phyloP scores from a whole-genome alignment of 1,140 invertebrate species.

The Pseudomyrmex dendroicus region DNA sequence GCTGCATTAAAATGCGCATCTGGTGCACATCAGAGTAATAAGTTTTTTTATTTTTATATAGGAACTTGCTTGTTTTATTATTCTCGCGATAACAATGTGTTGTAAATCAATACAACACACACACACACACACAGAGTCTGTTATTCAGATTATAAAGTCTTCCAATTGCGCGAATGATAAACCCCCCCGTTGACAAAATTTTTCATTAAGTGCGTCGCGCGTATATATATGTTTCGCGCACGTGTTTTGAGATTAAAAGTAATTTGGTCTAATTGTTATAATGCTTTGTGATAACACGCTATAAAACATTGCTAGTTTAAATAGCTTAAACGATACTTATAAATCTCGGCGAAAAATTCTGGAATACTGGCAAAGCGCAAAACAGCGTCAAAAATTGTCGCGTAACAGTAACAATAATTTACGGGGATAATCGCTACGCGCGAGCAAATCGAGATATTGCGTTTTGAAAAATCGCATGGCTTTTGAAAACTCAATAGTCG shows the following conservation, averaged over 20 bases:
- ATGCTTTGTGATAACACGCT: neutral
- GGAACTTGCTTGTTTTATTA: neutral
- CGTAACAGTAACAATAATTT: constrained; percentile 61
- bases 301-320: constrained; percentile 7
- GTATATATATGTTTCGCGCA: neutral
- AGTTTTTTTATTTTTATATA: neutral
- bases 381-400: constrained; percentile 50
- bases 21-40: neutral
- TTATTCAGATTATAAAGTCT: no score
- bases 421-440: constrained; percentile 59
- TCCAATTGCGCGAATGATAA: no score
- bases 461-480: constrained; percentile 57
- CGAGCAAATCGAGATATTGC: constrained; percentile 60
- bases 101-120: neutral
- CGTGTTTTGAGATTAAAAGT: neutral
- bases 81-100: neutral
- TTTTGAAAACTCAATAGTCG: constrained; percentile 59
- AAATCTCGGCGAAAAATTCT: constrained; percentile 33
- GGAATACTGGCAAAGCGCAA: constrained; percentile 33
- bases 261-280: neutral
- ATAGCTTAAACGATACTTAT: constrained; percentile 20
- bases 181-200: no score
- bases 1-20: neutral
- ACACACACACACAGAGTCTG: no score
- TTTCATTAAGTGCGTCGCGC: neutral